Evolutionary conservation across 2,113 vertebrate genomes (phyloP).

Genomic region (Variabilichromis moorii): DNA sequence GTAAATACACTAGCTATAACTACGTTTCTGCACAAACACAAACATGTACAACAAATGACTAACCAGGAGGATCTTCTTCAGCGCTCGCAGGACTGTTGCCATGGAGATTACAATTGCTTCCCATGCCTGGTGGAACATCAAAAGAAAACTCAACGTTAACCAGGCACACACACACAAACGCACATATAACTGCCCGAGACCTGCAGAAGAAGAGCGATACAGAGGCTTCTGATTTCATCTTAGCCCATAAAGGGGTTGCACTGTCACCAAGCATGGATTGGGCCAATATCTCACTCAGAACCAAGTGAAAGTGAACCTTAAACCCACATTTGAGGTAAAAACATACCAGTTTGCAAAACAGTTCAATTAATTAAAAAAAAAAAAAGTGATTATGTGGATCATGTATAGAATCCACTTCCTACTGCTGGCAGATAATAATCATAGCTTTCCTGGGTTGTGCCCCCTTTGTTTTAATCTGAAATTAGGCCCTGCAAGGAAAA

Average conservation of each 20-base stretch:
- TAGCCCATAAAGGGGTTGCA: background rate
- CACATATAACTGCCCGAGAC: background rate
- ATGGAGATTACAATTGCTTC: conserved; percentile 53
- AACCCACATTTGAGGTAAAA: background rate
- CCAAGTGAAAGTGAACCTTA: background rate
- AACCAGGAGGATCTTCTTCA: background rate
- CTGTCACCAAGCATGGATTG: background rate
- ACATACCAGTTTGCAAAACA: background rate
- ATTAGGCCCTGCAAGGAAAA: background rate
- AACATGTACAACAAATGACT: background rate
- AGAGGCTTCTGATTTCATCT: background rate
- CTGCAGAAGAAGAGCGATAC: background rate
- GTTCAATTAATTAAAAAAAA: background rate
- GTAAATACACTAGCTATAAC: background rate
- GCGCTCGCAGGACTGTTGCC: conserved; percentile 44
- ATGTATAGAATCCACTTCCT: background rate
- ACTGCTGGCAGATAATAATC: background rate
- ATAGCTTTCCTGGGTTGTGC: background rate
- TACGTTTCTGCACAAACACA: background rate
- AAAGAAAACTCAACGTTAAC: conserved; percentile 31
- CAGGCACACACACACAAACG: background rate
- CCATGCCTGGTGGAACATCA: conserved; percentile 31
- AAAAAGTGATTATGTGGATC: background rate
- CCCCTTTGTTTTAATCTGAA: background rate
- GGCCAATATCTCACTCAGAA: background rate